Conservation (phyloP, 2,888 invertebrate genomes). For the Agrochola lota region DNA sequence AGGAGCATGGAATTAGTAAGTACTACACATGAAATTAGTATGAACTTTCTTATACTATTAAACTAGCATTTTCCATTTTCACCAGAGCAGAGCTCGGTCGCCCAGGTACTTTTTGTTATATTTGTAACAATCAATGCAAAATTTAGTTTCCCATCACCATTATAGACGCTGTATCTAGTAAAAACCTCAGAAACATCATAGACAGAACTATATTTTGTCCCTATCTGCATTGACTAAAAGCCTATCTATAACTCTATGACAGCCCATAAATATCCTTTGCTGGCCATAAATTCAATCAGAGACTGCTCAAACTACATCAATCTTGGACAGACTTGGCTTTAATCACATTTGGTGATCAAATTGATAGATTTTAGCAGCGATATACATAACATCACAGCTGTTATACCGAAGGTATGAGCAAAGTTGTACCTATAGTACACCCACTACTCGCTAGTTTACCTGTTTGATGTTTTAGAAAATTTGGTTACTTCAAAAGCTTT, state of each 20-base stretch:
- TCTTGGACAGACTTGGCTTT: constrained; percentile 5
- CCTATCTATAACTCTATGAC: constrained; percentile 4
- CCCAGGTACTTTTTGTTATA: too few relatives aligned
- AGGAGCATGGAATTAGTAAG: too few relatives aligned
- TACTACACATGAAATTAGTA: too few relatives aligned
- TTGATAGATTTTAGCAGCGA: not conserved
- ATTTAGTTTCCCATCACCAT: not conserved
- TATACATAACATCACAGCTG: not conserved
- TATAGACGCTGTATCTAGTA: not conserved
- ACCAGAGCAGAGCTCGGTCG: too few relatives aligned
- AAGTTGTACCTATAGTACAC: too few relatives aligned
- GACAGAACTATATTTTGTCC: not conserved
- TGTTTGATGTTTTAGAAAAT: too few relatives aligned
- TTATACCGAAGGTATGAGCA: too few relatives aligned
- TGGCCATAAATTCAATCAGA: constrained; percentile 28
- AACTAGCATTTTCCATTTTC: too few relatives aligned
- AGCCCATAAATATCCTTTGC: constrained; percentile 6
- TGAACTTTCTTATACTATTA: too few relatives aligned
- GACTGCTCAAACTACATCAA: constrained; percentile 21
- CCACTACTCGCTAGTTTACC: too few relatives aligned
- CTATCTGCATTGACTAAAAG: constrained; percentile 13
- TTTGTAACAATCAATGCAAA: too few relatives aligned
- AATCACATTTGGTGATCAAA: not conserved
- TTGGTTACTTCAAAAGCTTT: too few relatives aligned
- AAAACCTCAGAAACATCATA: not conserved